Conservation (phyloP, 2,888 invertebrate genomes). For the Pseudococcus longispinus region DNA sequence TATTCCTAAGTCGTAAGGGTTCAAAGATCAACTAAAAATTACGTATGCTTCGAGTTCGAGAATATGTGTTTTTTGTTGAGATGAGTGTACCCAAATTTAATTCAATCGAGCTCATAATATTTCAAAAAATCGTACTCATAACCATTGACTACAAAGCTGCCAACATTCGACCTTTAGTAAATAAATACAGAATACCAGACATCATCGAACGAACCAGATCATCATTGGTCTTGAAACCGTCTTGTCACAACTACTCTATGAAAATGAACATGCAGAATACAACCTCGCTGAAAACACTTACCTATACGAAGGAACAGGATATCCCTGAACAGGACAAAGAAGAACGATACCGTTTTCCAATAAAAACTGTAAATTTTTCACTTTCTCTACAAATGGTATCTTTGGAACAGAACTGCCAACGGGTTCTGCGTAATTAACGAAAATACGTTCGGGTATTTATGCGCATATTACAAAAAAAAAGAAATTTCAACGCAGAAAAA, state of each 20-base stretch:
- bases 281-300: constrained; percentile 62
- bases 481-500: constrained; percentile 1
- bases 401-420: constrained; percentile 74
- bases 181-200: background rate
- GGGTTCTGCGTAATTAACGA: constrained; percentile 68
- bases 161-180: constrained; percentile 70
- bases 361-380: constrained; percentile 63
- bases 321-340: constrained; percentile 78
- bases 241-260: constrained; percentile 14
- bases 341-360: constrained; percentile 67
- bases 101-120: background rate
- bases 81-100: constrained; percentile 4
- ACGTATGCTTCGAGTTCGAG: background rate
- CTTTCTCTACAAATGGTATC: constrained; percentile 65
- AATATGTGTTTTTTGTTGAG: background rate
- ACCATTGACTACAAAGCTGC: constrained; percentile 70
- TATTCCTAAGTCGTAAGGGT: background rate
- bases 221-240: no score
- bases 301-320: constrained; percentile 69
- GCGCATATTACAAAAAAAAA: background rate
- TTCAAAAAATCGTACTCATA: constrained; percentile 67
- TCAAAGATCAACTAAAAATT: background rate
- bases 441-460: constrained; percentile 31
- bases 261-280: constrained; percentile 32
- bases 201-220: background rate